Base-by-base conservation (phyloP, 2,888 invertebrate species). In the Drosophila acutilabella region DNA sequence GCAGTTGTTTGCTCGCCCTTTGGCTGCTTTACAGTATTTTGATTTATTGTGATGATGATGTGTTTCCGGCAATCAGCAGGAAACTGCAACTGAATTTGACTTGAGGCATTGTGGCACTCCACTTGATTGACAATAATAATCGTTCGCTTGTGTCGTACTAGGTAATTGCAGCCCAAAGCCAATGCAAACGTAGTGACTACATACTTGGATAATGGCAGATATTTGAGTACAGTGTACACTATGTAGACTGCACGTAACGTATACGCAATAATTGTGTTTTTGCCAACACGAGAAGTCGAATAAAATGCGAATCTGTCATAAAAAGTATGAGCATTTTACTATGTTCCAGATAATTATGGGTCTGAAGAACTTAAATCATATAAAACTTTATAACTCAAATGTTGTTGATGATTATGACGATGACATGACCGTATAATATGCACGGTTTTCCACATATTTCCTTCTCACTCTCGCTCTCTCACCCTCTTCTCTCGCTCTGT, bases 51-150 rank as follows among this genome's bases (percentile, higher is more conserved):
- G 64, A 72, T 58, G 77, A 61, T 54, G 77, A 61, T 54, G 59
- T 67, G 64, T 26, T 72, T 71, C 64, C 77, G 64, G 58, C 62
- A 71, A 76, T 71, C 74, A 65, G 69, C 33, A 40, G 58, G 41
- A 40, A 65, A 57, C 64, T 40, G 45, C 40, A 59, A 57, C 65
- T 30, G 65, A 62, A 47, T 41, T 40, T 77, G 59, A 80, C 83
- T 77, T 18, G 48, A 44, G 60, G 83, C 79, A 42, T 58, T 70
- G 51, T 78, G 64, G 73, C 85, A 87, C 85, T 84, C 52, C 78
- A 75, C 69, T 81, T 84, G 88, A 84, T 84, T 87, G 88, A 50
- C 82, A 87, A 84, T 87, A 85, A 85, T 80, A 81, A 70, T 77
- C 62, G 70, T 44, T 59, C 58, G 53, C 56, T 40, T 62, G 41